Evolutionary conservation across 1,140 invertebrate species (phyloP).

Genomic region (Drosophila bocki): DNA sequence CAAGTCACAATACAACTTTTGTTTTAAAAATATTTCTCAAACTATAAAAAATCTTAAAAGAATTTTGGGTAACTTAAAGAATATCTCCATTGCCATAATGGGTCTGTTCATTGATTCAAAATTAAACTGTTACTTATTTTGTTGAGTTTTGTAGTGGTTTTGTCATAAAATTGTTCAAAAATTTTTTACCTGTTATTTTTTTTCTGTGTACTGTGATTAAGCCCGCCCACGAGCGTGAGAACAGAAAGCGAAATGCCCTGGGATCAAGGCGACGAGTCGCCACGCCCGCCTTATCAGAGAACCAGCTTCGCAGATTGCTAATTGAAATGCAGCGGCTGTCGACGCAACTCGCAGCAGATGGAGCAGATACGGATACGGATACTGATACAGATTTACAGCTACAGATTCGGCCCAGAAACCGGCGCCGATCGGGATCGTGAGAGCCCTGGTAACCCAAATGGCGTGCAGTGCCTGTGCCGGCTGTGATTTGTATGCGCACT

Average conservation of each 20-base stretch:
- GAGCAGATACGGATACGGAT: constrained; percentile 41
- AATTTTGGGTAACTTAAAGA: too few species aligned
- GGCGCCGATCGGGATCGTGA: constrained; percentile 56
- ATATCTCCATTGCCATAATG: background rate
- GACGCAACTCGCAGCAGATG: constrained; percentile 57
- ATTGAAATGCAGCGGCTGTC: constrained; percentile 70
- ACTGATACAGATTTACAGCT: constrained; percentile 16
- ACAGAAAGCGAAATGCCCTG: constrained; percentile 48
- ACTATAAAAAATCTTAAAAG: background rate
- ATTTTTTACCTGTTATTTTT: background rate
- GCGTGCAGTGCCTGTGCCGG: constrained; percentile 29
- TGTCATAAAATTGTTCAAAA: background rate
- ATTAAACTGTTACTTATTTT: background rate
- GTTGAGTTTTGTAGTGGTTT: background rate
- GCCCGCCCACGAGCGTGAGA: constrained; percentile 54
- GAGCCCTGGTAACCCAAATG: constrained; percentile 69
- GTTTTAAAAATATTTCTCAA: background rate
- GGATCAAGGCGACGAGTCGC: constrained; percentile 5
- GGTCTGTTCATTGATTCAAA: background rate
- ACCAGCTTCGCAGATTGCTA: constrained; percentile 33
- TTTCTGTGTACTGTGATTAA: background rate
- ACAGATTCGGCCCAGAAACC: constrained; percentile 11
- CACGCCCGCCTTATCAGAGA: constrained; percentile 47
- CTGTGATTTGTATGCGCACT: constrained; percentile 62
- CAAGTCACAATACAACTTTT: background rate